These are phyloP conservation scores for Protonibea diacanthus DNA, from an alignment of 2,797 vertebrate genomes.

Conservation along the genomic window DNA sequence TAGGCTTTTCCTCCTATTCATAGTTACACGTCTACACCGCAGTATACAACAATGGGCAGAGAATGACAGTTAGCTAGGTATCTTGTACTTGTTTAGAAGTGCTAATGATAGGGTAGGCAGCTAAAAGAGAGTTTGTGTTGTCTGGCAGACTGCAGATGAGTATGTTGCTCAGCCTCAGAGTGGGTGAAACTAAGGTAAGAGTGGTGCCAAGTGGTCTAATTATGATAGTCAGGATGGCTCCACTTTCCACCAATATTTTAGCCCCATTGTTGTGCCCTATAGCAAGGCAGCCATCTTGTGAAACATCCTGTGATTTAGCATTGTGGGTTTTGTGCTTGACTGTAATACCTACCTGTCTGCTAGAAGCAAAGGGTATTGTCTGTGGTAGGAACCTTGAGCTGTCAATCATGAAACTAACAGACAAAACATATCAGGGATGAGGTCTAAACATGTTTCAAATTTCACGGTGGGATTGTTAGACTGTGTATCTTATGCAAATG, in stretches of 20 bases:
- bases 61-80: conserved; percentile 59
- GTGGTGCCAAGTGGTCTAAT: conserved; percentile 64
- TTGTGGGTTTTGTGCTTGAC: conserved; percentile 48
- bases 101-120: conserved; percentile 73
- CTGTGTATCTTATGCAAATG: neutral
- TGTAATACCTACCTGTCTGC: conserved; percentile 57
- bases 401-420: conserved; percentile 41
- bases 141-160: conserved; percentile 76
- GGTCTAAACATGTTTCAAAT: neutral
- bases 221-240: conserved; percentile 65
- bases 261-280: conserved; percentile 59
- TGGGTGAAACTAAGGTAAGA: conserved; percentile 57
- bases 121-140: conserved; percentile 69
- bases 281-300: conserved; percentile 44
- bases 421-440: conserved; percentile 5
- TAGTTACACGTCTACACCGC: conserved; percentile 67
- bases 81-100: conserved; percentile 67
- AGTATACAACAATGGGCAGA: conserved; percentile 66
- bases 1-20: conserved; percentile 67
- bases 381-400: conserved; percentile 23
- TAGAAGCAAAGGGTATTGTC: conserved; percentile 35
- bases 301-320: conserved; percentile 51
- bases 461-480: conserved; percentile 1
- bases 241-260: conserved; percentile 68
- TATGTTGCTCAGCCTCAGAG: conserved; percentile 60